phyloP scores from a whole-genome alignment of 2,113 vertebrate species.

The Elaphurus davidianus region DNA sequence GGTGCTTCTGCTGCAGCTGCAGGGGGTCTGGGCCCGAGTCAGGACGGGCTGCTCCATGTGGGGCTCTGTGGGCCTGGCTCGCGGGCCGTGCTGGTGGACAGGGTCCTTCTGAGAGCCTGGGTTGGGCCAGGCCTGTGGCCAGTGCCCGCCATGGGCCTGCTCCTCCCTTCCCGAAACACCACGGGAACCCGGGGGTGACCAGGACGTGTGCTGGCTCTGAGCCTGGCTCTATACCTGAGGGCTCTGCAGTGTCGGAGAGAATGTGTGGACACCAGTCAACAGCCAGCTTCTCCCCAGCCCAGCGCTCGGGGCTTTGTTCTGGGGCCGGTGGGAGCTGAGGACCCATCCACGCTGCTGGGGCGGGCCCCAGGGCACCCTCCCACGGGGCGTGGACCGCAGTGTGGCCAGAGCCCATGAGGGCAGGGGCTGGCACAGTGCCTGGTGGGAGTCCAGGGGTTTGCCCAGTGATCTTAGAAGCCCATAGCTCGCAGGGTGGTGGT shows the following conservation, averaged over 20 bases:
- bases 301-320: neutral
- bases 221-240: neutral
- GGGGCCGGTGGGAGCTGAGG: neutral
- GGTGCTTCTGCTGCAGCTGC: neutral
- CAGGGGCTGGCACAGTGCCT: neutral
- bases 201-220: too few species aligned
- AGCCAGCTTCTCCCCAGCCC: neutral
- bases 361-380: neutral
- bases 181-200: too few species aligned
- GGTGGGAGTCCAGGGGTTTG: neutral
- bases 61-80: accelerated
- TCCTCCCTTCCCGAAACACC: neutral
- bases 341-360: neutral
- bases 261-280: neutral
- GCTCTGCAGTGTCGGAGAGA: neutral
- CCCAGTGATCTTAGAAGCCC: neutral
- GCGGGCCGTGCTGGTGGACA: accelerated
- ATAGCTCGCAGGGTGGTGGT: neutral
- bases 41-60: neutral
- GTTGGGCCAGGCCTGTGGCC: neutral
- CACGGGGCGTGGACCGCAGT: neutral
- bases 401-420: neutral
- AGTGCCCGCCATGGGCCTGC: neutral
- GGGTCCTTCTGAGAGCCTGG: neutral
- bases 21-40: neutral